Evolutionary conservation across 1,140 invertebrate species (phyloP), one percentile per base, ranked within the genome.

Genomic region (Bombus breviceps): DNA sequence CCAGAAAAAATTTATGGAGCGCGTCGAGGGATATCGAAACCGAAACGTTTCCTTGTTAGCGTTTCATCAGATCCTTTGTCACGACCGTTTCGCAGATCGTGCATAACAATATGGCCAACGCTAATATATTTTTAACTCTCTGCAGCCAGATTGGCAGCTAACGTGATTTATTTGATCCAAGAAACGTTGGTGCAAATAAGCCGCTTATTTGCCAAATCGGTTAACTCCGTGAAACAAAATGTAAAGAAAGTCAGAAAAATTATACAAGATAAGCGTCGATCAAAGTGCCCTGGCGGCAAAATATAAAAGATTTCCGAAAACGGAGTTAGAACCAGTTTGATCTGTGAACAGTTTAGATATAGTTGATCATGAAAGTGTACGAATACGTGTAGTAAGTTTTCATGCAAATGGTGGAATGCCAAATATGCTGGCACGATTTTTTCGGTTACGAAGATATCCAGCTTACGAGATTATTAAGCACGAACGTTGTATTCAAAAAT

Each of bases 21-120:
- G 15, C 69, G n/a, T 43, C 68, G 72, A 43, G 28, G 59, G 34
- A 76, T 39, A 53, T 83, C 32, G 81, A 74, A 66, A 66, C 34
- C 57, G 69, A 34, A 47, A 12, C 64, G 43, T n/a, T 25, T 47
- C 32, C 32, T 75, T 59, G 81, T 82, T 75, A 82, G 28, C 59
- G 62, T 43, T 47, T 53, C 41, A 28, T 81, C 37, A 18, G 37
- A 39, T 9, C 34, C 25, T 77, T 32, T 25, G n/a, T 78, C 15
- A 25, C 75, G 28, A 62, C 1, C 10, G 13, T 28, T 25, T 22
- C 18, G 1, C 34, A 15, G 6, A n/a, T 37, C 4, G 12, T 13
- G 22, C 57, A 28, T 32, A 41, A 41, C 37, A 15, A 62, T n/a
- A 53, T 53, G 47, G 47, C 6, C 25, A 28, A 15, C 2, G 12